Conservation (phyloP, 2,888 invertebrate species). For the Drosophila phalerata region DNA sequence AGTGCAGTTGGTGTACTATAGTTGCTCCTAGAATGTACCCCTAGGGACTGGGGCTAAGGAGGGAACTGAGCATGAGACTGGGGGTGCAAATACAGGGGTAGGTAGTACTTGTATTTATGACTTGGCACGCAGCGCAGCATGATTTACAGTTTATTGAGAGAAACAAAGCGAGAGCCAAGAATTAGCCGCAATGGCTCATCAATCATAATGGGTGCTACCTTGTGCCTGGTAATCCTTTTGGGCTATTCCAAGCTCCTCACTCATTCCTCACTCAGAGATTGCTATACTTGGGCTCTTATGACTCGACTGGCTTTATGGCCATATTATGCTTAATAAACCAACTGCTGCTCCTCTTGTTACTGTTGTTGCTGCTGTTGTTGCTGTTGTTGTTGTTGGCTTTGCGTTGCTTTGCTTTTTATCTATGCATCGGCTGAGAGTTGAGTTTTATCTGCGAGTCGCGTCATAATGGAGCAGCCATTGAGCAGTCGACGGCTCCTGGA, state of each 20-base stretch:
- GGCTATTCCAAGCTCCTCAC: not conserved
- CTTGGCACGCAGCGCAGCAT: slow-evolving; percentile 77
- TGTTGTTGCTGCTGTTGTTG: slow-evolving; percentile 27
- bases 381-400: not conserved
- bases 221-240: slow-evolving; percentile 55
- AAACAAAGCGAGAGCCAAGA: slow-evolving; percentile 76
- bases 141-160: slow-evolving; percentile 77
- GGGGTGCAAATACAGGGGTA: slow-evolving; percentile 27
- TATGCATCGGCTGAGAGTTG: slow-evolving; percentile 54
- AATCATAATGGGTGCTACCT: slow-evolving; percentile 61
- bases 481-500: slow-evolving; percentile 66
- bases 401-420: slow-evolving; percentile 44
- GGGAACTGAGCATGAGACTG: not conserved
- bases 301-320: slow-evolving; percentile 75
- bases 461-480: slow-evolving; percentile 70
- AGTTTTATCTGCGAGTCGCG: slow-evolving; percentile 75
- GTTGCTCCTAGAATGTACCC: slow-evolving; percentile 16
- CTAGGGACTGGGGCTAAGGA: not conserved
- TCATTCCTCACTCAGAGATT: not conserved
- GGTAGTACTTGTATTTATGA: slow-evolving; percentile 72
- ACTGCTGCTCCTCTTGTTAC: slow-evolving; percentile 40
- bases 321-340: slow-evolving; percentile 79
- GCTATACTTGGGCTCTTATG: slow-evolving; percentile 38
- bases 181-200: slow-evolving; percentile 79
- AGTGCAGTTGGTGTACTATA: slow-evolving; percentile 38